Evolutionary conservation across 2,888 invertebrate genomes (phyloP).

Genomic region (Polydrusus pterygomalis): DNA sequence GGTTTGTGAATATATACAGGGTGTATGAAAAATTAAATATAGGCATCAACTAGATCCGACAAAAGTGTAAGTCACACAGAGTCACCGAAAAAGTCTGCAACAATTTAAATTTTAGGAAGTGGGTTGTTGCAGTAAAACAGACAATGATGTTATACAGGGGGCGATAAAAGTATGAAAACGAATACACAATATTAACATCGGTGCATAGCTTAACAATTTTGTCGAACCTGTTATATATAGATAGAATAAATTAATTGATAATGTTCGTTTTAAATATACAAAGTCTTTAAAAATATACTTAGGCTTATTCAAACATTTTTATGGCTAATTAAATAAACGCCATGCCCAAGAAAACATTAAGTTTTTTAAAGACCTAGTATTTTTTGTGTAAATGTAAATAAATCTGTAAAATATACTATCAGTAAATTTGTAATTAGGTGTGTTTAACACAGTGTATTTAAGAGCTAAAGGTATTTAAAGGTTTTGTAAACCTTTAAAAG

Average conservation of each 20-base stretch:
- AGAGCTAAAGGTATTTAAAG: slow-evolving; percentile 34
- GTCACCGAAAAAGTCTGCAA: too few relatives aligned
- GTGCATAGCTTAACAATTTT: not conserved
- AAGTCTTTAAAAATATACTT: slow-evolving; percentile 2
- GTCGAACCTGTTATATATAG: not conserved
- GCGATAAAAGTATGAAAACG: too few relatives aligned
- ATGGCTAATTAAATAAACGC: not conserved
- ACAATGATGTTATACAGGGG: too few relatives aligned
- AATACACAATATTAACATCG: too few relatives aligned
- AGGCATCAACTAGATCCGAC: not conserved
- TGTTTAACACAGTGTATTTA: slow-evolving; percentile 45
- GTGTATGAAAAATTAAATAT: slow-evolving; percentile 44
- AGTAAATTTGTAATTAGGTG: slow-evolving; percentile 48
- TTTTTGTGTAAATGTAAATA: slow-evolving; percentile 37
- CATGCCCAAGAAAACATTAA: slow-evolving; percentile 1
- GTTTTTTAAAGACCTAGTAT: slow-evolving; percentile 21
- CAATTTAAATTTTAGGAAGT: too few relatives aligned
- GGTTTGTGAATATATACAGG: slow-evolving; percentile 42
- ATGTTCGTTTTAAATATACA: slow-evolving; percentile 20
- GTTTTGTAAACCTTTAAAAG: slow-evolving; percentile 54
- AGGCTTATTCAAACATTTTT: not conserved
- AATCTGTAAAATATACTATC: slow-evolving; percentile 48
- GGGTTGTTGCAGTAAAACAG: too few relatives aligned
- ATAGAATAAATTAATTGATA: slow-evolving; percentile 7
- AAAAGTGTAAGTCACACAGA: not conserved